These are phyloP conservation scores for Anneissia japonica DNA, from an alignment of 35 echinoderm and acorn worm genomes.

Conservation along the genomic window DNA sequence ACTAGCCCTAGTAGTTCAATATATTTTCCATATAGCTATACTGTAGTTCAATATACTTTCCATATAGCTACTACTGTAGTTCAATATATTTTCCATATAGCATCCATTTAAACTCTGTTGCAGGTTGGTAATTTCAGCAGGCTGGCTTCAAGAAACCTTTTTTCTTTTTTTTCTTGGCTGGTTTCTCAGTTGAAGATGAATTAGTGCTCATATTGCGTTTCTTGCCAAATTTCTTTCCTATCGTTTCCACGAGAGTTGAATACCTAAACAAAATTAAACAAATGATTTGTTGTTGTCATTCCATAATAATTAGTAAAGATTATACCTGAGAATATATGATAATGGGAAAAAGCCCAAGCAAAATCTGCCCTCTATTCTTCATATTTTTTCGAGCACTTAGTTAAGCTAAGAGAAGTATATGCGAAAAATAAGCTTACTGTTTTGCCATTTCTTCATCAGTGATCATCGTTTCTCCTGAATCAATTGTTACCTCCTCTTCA, in stretches of 20 bases:
- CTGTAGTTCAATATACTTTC: no score
- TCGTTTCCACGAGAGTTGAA: constrained; percentile 55
- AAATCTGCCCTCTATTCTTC: no score
- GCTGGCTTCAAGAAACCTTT: constrained; percentile 58
- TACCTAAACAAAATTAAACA: constrained; percentile 45
- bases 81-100: no score
- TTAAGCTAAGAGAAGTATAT: no score
- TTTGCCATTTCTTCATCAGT: constrained; percentile 90
- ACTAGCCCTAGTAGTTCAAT: no score
- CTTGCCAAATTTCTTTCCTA: constrained; percentile 68
- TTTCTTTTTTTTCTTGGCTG: constrained; percentile 39
- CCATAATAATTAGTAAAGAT: not conserved
- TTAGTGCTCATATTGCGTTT: constrained; percentile 41
- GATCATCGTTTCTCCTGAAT: constrained; percentile 33
- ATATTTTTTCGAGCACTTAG: no score
- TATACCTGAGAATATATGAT: not conserved
- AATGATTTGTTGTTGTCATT: not conserved
- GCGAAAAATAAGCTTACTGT: constrained; percentile 37
- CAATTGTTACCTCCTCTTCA: constrained; percentile 43
- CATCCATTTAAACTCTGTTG: no score
- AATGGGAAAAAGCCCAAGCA: not conserved
- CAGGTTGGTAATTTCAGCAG: no score
- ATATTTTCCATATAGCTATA: no score
- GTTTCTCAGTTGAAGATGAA: not conserved
- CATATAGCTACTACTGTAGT: no score